These are phyloP conservation scores for Equus przewalskii DNA, from an alignment of 2,113 vertebrate genomes.

Conservation along the genomic window DNA sequence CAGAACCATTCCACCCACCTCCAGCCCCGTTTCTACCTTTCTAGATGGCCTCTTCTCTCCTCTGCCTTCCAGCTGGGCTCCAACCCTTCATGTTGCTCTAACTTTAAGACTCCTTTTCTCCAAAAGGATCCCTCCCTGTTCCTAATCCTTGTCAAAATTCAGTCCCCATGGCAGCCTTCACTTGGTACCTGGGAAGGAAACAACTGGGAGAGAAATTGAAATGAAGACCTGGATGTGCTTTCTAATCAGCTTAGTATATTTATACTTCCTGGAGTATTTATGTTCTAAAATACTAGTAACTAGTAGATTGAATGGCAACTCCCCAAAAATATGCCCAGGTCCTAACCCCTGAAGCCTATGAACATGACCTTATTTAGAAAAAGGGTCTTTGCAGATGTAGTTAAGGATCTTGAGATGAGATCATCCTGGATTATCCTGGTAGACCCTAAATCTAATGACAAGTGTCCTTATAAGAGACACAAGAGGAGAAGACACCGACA, in stretches of 20 bases:
- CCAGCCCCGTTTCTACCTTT: background rate
- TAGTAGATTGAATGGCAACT: accelerated
- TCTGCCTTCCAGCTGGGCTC: background rate
- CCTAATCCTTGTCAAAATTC: background rate
- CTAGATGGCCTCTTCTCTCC: background rate
- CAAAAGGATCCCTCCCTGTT: background rate
- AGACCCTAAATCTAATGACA: background rate
- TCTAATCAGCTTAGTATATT: background rate
- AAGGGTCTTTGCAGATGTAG: background rate
- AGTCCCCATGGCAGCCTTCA: background rate
- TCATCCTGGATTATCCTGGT: background rate
- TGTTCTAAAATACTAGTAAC: background rate
- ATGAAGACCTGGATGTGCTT: background rate
- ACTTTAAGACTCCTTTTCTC: background rate
- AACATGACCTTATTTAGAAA: background rate
- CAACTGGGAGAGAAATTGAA: background rate
- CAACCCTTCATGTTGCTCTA: background rate
- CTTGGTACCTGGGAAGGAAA: background rate
- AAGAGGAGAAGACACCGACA: background rate
- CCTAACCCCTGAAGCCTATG: background rate
- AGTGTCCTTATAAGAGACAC: background rate
- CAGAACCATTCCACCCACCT: background rate
- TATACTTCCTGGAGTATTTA: background rate
- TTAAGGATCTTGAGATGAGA: background rate
- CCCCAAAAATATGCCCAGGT: background rate